phyloP scores from a whole-genome alignment of 2,113 vertebrate genomes.

The Percopsis transmontana region DNA sequence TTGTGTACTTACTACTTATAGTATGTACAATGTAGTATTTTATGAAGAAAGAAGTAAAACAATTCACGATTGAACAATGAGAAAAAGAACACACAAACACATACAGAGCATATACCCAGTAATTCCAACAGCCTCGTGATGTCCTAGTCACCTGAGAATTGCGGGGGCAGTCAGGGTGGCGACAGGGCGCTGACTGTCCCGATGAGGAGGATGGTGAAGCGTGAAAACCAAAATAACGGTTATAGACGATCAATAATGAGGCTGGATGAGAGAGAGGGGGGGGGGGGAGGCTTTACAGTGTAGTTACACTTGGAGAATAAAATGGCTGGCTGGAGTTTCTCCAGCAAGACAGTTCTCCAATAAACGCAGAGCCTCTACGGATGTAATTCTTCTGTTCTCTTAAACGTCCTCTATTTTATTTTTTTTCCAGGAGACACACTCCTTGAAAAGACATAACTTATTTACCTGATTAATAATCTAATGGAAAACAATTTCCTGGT shows the following conservation, averaged over 20 bases:
- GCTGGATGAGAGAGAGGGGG: constrained; percentile 16
- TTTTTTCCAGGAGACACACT: background rate
- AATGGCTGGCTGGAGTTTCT: constrained; percentile 57
- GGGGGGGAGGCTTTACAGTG: constrained; percentile 4
- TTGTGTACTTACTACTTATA: no score
- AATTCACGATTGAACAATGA: background rate
- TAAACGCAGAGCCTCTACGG: constrained; percentile 49
- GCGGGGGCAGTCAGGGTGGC: constrained; percentile 34
- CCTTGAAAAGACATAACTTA: background rate
- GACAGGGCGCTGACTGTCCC: constrained; percentile 34
- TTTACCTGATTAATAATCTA: no score
- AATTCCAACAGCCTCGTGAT: constrained; percentile 1
- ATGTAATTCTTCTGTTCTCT: constrained; percentile 29
- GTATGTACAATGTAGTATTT: no score
- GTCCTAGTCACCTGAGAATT: constrained; percentile 50
- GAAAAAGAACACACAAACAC: background rate
- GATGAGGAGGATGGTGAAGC: constrained; percentile 39
- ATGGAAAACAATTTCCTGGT: no score
- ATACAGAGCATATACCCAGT: background rate
- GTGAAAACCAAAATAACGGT: constrained; percentile 63
- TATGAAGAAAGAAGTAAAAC: background rate
- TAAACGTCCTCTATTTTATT: background rate
- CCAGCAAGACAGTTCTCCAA: constrained; percentile 65
- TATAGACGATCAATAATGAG: constrained; percentile 51
- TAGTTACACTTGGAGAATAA: constrained; percentile 42